Base-by-base conservation (phyloP, 2,797 vertebrate genomes). In the Sebastes trivittatus region DNA sequence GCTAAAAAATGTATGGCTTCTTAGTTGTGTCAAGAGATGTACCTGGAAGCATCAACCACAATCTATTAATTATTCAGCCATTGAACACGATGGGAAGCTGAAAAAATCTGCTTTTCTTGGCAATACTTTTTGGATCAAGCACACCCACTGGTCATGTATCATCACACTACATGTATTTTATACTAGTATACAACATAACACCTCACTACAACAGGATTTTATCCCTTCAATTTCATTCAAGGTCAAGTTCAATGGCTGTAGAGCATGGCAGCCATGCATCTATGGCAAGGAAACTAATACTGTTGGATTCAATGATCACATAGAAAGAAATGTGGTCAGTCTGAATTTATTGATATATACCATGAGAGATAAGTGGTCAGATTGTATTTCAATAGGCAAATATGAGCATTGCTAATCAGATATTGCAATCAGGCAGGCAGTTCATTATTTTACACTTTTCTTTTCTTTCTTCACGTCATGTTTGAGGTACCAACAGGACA, bases 51-150 rank as follows among this genome's bases (percentile, higher is more conserved):
- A 29, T 67, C 42, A 54, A 25, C 76, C 32, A 76, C 25, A 58
- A 25, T 32, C 7, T 65, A 70, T 85, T n/a, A 30, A 76, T 83
- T 76, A 83, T 82, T 81, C 46, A 87, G 27, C 63, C 1, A 20
- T 4, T 55, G 22, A 78, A 63, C 69, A 52, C 10, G 38, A 36
- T 25, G 23, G 16, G 46, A 22, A 13, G 42, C 18, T 25, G 3
- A 16, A 11, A 14, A 22, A 9, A 67, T 20, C 54, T 2, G 11
- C 42, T 75, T 68, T 68, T 69, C 32, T 72, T 64, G 66, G 11
- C 29, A 60, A 11, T 38, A 7, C 10, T 5, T 61, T 72, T 52
- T 36, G 22, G 56, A 59, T 13, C 10, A 69, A 38, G 13, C 18
- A 27, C 4, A 5, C 62, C 42, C 20, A 49, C 16, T 54, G 20